Percentiles rank a stretch among this genome's conserved stretches.
phyloP scores from a whole-genome alignment of 2,888 invertebrate species.

The Parnassius smintheus region DNA sequence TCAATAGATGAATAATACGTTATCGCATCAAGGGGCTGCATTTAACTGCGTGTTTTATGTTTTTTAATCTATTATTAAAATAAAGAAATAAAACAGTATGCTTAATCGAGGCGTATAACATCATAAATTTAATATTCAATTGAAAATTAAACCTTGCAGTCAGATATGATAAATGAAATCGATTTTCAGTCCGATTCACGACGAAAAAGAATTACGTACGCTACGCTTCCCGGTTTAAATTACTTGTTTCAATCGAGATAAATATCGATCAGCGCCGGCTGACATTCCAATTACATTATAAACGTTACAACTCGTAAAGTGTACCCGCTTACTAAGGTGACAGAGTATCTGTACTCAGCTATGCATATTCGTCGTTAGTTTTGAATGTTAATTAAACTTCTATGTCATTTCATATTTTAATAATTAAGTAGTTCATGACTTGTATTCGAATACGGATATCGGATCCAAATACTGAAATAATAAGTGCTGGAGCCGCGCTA shows the following conservation, averaged over 20 bases:
- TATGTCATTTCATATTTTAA: no score
- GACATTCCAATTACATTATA: constrained; percentile 73
- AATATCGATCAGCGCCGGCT: constrained; percentile 68
- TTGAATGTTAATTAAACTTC: no score
- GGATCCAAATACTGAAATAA: no score
- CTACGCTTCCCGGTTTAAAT: constrained; percentile 25
- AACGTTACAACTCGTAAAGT: constrained; percentile 49
- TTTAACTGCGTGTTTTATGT: no score
- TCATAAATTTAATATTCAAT: constrained; percentile 16
- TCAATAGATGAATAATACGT: no score
- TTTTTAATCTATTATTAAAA: no score
- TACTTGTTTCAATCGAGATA: constrained; percentile 57
- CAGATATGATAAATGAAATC: constrained; percentile 24
- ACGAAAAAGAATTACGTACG: constrained; percentile 21
- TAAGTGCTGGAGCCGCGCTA: no score
- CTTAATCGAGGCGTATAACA: neutral
- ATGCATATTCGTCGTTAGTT: neutral
- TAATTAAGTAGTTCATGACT: no score
- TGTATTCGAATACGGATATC: no score
- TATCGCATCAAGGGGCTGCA: no score
- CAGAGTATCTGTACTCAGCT: constrained; percentile 15
- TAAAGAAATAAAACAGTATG: no score
- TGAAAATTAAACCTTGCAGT: constrained; percentile 16
- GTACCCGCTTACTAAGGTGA: constrained; percentile 33
- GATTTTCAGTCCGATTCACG: constrained; percentile 23